phyloP scores from a whole-genome alignment of 2,113 vertebrate species.

The Pyrgilauda ruficollis region DNA sequence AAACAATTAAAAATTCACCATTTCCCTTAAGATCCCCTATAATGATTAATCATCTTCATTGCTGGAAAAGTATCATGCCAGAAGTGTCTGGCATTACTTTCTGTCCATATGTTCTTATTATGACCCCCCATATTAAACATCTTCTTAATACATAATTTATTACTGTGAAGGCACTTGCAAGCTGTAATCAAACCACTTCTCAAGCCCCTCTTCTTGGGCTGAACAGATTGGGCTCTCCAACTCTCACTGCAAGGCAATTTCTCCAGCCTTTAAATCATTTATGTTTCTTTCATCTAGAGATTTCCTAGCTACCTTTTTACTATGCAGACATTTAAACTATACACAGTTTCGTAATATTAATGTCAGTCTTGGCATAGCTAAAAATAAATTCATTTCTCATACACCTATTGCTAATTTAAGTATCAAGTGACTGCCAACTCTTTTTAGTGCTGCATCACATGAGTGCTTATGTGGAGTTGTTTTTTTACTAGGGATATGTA shows the following conservation, averaged over 20 bases:
- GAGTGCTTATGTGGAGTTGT: neutral
- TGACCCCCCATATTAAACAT: neutral
- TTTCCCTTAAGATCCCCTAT: conserved; percentile 18
- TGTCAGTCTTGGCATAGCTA: neutral
- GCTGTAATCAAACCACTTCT: neutral
- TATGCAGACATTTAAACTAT: neutral
- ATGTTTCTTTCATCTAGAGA: neutral
- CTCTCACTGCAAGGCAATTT: neutral
- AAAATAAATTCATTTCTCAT: neutral
- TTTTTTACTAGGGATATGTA: neutral
- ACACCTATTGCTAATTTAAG: neutral
- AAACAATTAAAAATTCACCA: neutral
- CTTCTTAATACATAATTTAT: conserved; percentile 33
- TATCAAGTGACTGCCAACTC: neutral
- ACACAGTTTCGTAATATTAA: neutral
- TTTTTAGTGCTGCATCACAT: neutral
- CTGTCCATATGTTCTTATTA: conserved; percentile 40
- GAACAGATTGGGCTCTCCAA: neutral
- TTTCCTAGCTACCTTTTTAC: neutral
- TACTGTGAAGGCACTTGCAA: neutral
- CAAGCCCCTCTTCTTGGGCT: neutral
- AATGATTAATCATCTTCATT: conserved; percentile 7
- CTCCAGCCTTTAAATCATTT: neutral
- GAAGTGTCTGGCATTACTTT: conserved; percentile 9
- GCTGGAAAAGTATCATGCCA: neutral